Base-by-base conservation (phyloP, 2,888 invertebrate species). In the Ypsolopha scabrella region DNA sequence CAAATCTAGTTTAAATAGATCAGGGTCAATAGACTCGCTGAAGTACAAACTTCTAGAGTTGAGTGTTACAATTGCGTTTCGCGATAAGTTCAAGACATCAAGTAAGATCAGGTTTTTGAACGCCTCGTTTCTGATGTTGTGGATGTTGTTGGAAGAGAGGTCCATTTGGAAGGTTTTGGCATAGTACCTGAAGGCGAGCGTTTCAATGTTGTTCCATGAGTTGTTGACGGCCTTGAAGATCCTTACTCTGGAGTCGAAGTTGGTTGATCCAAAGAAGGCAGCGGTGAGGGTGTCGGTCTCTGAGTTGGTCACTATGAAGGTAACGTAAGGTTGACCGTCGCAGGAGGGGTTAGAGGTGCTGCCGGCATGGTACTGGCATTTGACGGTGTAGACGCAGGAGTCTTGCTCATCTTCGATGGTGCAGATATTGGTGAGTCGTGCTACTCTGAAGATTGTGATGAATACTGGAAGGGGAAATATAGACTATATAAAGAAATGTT, bases 191-290 rank as follows among this genome's bases (percentile, higher is more conserved):
- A 82, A 74, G 2, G 68, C 56, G 7, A 59, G 51, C 3, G 57
- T 45, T 10, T 70, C 67, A 13, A 85, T 64, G 1, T 50, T 55
- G 0, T 14, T 46, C 80, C 81, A 83, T 1, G 49, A 52, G 54
- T 77, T 80, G 34, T 57, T 52, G 1, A 49, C 13, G 0, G 67
- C 75, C 52, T 55, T 61, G 8, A 85, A 63, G 50, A 53, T 58
- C 39, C 71, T 67, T n/a, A 85, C 80, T 53, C 72, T 63, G 1
- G 65, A 59, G 53, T 83, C 83, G 14, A 83, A 85, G 55, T 83
- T 83, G 0, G 83, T 85, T 4, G 75, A 52, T 2, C 75, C 68
- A 47, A 85, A 85, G 58, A 72, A 80, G 0, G 66, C 65, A 0
- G 67, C 53, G 0, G 65, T 67, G 0, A 83, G 57, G 0, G 53